These are phyloP conservation scores for Sipha flava DNA, from an alignment of 1,140 invertebrate genomes.

Conservation along the genomic window DNA sequence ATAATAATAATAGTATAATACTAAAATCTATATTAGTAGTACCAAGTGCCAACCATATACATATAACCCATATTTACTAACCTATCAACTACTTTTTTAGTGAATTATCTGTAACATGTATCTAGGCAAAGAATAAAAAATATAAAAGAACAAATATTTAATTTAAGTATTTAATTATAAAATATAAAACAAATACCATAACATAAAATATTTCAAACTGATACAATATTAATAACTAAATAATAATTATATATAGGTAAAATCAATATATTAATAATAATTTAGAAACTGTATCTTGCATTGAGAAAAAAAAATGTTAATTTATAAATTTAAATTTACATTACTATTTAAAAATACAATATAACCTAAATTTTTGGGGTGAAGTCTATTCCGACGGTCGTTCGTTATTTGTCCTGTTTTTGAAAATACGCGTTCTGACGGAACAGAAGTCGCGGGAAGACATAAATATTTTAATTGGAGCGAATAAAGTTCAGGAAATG, in stretches of 20 bases:
- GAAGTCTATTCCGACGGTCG: constrained; percentile 7
- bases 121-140: background rate
- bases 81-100: background rate
- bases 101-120: background rate
- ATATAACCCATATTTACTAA: background rate
- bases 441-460: constrained; percentile 13
- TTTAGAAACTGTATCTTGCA: background rate
- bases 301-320: background rate
- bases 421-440: constrained; percentile 23
- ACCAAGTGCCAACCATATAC: background rate
- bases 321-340: background rate
- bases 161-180: background rate
- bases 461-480: background rate
- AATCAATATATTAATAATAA: background rate
- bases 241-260: background rate
- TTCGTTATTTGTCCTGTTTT: constrained; percentile 22
- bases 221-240: background rate
- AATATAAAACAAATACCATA: background rate
- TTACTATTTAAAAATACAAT: constrained; percentile 10
- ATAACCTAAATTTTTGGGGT: constrained; percentile 4
- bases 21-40: background rate
- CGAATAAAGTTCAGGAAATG: constrained; percentile 36
- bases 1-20: background rate
- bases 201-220: background rate
- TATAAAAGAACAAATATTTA: background rate